Evolutionary conservation across 2,113 vertebrate species (phyloP), one percentile per base, ranked within the genome.

Genomic region (Lasiurus cinereus): DNA sequence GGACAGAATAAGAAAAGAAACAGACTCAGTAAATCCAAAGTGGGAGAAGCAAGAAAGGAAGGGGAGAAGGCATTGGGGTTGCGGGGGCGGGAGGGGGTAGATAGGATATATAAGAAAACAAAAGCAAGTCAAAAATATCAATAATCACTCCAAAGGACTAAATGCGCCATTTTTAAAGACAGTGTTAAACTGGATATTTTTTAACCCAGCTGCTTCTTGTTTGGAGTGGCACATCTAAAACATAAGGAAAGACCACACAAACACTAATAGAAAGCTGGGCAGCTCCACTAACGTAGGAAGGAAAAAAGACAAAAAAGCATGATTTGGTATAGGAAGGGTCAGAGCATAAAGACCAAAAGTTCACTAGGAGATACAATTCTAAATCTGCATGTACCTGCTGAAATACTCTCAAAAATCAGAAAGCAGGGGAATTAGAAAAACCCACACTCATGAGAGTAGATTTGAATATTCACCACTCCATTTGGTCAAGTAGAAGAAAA

Each of bases 361-460:
- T 79, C 27, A n/a, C 36, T 70, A 62, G 33, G 80, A 90, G 43
- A 74, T 9, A 70, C 13, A 36, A 50, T 80, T 83, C 54, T 67
- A 62, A 67, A 76, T 67, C 48, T 77, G 39, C 16, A 12, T 54
- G 15, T 36, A 27, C 24, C 33, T 46, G 7, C 21, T 56, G 54
- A 56, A 84, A 72, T 24, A 77, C 24, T 31, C 22, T 83, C 15
- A 46, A 94, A 95, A 72, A 82, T 76, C 59, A 84, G 52, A 92
- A 92, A 95, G 72, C n/a, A 96, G 27, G 27, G 39, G 46, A 92
- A 88, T 78, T 5, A 91, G 85, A 70, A 67, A 88, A 80, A 46
- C 29, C 46, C 19, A 31, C 54, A 69, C 2, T 54, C 66, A 1
- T n/a, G 21, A 29, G 36, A 59, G 3, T 27, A 84, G 48, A 84